phyloP scores from a whole-genome alignment of 2,113 vertebrate species.

The Hiodon alosoides region DNA sequence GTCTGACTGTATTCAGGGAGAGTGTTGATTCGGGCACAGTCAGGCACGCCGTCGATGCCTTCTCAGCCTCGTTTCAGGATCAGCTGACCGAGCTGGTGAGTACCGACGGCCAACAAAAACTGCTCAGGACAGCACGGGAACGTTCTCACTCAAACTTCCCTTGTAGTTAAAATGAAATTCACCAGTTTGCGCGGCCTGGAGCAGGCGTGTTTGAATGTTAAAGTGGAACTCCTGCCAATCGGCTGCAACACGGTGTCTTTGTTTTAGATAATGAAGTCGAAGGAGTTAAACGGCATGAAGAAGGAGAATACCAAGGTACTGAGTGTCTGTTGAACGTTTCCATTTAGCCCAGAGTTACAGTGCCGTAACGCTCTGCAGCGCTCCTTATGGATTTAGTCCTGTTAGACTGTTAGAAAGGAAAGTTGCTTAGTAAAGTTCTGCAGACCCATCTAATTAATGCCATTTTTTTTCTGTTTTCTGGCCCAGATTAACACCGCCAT shows the following conservation, averaged over 20 bases:
- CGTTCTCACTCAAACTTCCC: no score
- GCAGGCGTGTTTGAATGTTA: background rate
- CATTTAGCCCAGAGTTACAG: no score
- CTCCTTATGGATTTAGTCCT: no score
- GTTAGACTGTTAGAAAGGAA: no score
- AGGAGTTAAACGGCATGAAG: constrained; percentile 62
- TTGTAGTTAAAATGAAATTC: no score
- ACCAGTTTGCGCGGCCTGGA: no score
- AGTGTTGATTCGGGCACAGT: constrained; percentile 54
- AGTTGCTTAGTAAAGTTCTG: no score
- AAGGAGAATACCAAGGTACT: constrained; percentile 75
- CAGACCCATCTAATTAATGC: no score
- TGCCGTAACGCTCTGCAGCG: no score
- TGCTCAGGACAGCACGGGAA: no score
- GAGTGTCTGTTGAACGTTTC: background rate
- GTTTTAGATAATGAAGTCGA: constrained; percentile 53
- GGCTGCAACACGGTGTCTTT: background rate
- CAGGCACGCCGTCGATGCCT: constrained; percentile 55
- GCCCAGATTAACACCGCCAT: constrained; percentile 63
- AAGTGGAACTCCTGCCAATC: background rate
- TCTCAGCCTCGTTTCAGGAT: constrained; percentile 64
- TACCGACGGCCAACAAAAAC: constrained; percentile 9
- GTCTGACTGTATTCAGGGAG: constrained; percentile 55
- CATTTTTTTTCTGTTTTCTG: constrained; percentile 6
- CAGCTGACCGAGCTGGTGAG: constrained; percentile 72